Conservation (phyloP, 2,797 vertebrate species). For the Neosilurus hyrtlii region DNA sequence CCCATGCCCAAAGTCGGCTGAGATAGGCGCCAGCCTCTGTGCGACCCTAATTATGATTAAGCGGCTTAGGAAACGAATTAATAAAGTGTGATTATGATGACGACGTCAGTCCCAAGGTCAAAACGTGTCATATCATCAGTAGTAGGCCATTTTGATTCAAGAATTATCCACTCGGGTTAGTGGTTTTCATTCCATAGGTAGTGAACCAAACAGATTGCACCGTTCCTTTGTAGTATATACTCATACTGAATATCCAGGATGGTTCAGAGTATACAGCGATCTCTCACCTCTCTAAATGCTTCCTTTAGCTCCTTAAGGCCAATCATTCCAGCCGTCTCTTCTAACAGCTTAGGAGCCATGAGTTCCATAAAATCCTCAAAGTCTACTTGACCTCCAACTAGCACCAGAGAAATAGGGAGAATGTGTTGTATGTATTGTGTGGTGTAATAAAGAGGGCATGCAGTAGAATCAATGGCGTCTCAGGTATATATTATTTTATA, state of each 20-base stretch:
- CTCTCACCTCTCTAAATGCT: slow-evolving; percentile 73
- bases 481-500: neutral
- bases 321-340: slow-evolving; percentile 78
- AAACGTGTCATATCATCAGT: no score
- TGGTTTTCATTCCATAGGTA: no score
- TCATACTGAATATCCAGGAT: neutral
- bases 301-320: slow-evolving; percentile 77
- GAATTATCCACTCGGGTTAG: no score
- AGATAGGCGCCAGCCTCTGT: no score
- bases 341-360: slow-evolving; percentile 76
- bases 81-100: no score
- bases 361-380: slow-evolving; percentile 77
- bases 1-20: no score
- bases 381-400: slow-evolving; percentile 74
- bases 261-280: neutral
- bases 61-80: no score
- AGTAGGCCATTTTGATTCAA: no score
- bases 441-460: neutral
- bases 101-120: no score
- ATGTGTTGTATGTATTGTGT: neutral
- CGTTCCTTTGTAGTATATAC: no score
- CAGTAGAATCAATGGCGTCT: neutral
- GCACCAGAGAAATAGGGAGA: neutral
- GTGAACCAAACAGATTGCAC: no score
- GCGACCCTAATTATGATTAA: no score